Evolutionary conservation across 2,113 vertebrate species (phyloP).

Genomic region (Potamarius usumacintae): DNA sequence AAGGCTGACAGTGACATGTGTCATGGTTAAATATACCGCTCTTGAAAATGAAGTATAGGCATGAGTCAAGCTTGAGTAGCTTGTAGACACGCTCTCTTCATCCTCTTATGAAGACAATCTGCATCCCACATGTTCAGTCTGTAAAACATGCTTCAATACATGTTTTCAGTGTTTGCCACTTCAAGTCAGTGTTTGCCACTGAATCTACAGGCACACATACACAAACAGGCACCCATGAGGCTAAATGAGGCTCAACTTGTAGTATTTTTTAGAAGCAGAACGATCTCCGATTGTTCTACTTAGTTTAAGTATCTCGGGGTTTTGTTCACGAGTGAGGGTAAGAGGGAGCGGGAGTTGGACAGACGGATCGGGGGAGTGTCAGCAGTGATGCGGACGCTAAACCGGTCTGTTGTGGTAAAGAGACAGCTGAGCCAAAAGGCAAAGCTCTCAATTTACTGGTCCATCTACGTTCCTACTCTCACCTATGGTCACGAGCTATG

Average conservation of each 20-base stretch:
- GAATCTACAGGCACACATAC: background rate
- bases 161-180: background rate
- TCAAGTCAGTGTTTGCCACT: background rate
- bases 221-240: slow-evolving; percentile 4
- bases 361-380: no score
- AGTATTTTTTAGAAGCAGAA: slow-evolving; percentile 25
- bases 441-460: no score
- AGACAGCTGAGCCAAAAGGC: no score
- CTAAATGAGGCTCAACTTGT: slow-evolving; percentile 26
- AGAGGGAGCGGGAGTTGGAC: no score
- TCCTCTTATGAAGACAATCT: background rate
- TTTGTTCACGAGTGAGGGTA: no score
- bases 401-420: no score
- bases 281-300: background rate
- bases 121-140: background rate
- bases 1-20: background rate
- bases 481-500: no score
- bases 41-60: background rate
- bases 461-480: no score
- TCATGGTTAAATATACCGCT: background rate
- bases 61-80: background rate
- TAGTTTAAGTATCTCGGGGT: no score
- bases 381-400: no score
- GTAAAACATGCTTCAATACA: background rate
- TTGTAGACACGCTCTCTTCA: background rate